phyloP scores from a whole-genome alignment of 92 coral and sea anemone species.

The Phenganax stokvisi region DNA sequence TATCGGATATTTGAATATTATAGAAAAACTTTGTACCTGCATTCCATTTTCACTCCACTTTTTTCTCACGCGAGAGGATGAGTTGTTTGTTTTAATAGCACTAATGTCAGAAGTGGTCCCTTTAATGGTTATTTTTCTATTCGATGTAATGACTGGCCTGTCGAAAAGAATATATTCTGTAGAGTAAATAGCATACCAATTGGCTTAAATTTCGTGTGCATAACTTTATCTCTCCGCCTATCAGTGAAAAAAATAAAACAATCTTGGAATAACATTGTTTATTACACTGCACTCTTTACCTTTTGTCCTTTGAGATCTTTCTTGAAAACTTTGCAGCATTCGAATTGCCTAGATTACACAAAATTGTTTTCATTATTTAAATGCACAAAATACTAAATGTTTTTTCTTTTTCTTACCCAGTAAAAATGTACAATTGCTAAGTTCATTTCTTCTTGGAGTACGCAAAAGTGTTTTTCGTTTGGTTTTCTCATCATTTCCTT shows the following conservation, averaged over 20 bases:
- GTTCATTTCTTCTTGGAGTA: constrained; percentile 47
- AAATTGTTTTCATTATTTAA: background rate
- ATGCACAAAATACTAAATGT: background rate
- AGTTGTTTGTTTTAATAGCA: background rate
- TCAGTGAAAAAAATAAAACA: background rate
- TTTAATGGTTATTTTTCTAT: background rate
- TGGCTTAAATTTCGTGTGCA: background rate
- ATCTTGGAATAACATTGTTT: background rate
- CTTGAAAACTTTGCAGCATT: background rate
- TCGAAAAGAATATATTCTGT: no score
- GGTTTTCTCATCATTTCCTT: background rate
- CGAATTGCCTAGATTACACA: background rate
- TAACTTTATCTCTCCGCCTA: background rate
- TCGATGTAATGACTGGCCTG: background rate
- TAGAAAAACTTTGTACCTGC: background rate
- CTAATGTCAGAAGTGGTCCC: background rate
- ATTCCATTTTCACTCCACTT: constrained; percentile 22
- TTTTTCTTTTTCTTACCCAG: constrained; percentile 49
- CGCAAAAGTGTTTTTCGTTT: background rate
- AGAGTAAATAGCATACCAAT: no score
- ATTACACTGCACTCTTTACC: background rate
- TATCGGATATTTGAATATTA: background rate
- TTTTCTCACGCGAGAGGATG: background rate
- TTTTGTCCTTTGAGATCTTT: background rate
- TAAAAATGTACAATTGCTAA: constrained; percentile 71